Evolutionary conservation across 2,797 vertebrate genomes (phyloP).

Genomic region (Oreochromis mossambicus): DNA sequence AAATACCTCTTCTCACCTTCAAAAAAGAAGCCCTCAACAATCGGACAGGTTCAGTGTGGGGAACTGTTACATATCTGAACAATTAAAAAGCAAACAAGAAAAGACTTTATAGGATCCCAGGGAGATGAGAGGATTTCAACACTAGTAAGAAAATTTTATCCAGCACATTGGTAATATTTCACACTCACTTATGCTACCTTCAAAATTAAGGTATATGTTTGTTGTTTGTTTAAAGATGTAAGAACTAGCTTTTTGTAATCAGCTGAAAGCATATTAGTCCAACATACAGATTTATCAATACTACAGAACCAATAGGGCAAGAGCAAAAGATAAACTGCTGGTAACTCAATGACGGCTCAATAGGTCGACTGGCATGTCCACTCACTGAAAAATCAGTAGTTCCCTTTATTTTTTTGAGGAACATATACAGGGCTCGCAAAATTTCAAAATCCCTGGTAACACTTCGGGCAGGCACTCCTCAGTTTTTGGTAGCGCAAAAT

Average conservation of each 20-base stretch:
- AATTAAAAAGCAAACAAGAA: background rate
- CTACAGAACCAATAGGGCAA: background rate
- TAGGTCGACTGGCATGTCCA: fast-evolving
- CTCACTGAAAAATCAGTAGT: background rate
- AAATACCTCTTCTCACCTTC: too few species aligned
- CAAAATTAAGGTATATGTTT: background rate
- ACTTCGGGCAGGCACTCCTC: too few species aligned
- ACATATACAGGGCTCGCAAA: too few species aligned
- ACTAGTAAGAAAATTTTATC: background rate
- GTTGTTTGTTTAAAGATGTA: background rate
- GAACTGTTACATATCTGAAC: background rate
- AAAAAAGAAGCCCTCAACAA: background rate
- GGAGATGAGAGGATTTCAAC: background rate
- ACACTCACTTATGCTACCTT: background rate
- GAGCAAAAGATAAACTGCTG: background rate
- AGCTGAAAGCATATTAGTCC: background rate
- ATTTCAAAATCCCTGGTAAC: too few species aligned
- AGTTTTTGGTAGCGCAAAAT: too few species aligned
- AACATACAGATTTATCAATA: background rate
- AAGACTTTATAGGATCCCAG: background rate
- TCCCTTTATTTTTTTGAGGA: background rate
- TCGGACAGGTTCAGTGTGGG: background rate
- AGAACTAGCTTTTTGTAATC: background rate
- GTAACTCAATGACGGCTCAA: background rate
- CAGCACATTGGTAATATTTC: background rate